phyloP scores from a whole-genome alignment of 1,140 invertebrate species.

The Drepana arcuata region DNA sequence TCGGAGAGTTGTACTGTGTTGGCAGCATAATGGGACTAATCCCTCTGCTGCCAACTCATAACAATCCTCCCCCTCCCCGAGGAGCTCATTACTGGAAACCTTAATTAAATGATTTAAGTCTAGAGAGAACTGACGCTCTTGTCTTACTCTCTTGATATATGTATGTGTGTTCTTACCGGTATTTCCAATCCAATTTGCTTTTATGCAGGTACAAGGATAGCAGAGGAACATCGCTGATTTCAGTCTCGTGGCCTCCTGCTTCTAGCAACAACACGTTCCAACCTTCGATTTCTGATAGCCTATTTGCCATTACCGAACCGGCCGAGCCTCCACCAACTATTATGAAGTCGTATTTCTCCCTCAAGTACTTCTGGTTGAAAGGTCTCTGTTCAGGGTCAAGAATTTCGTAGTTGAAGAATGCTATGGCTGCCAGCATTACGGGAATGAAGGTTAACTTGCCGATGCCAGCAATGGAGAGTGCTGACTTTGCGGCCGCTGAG shows the following conservation, averaged over 20 bases:
- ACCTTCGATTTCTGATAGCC: slow-evolving; percentile 83
- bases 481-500: slow-evolving; percentile 77
- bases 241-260: slow-evolving; percentile 89
- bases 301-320: slow-evolving; percentile 88
- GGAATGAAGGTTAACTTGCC: slow-evolving; percentile 84
- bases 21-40: too few species aligned
- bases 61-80: too few species aligned
- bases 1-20: too few species aligned
- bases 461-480: slow-evolving; percentile 77
- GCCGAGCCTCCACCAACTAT: slow-evolving; percentile 89
- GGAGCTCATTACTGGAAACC: too few species aligned
- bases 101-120: too few species aligned
- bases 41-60: too few species aligned
- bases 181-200: slow-evolving; percentile 94
- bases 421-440: slow-evolving; percentile 81
- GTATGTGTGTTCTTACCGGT: too few species aligned
- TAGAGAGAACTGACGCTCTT: too few species aligned
- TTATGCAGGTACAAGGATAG: slow-evolving; percentile 90
- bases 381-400: slow-evolving; percentile 89
- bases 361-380: slow-evolving; percentile 76
- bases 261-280: slow-evolving; percentile 89
- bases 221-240: slow-evolving; percentile 87
- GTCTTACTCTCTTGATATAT: too few species aligned
- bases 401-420: slow-evolving; percentile 89
- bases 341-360: slow-evolving; percentile 84